phyloP scores from a whole-genome alignment of 2,113 vertebrate species.

The Lepus europaeus region DNA sequence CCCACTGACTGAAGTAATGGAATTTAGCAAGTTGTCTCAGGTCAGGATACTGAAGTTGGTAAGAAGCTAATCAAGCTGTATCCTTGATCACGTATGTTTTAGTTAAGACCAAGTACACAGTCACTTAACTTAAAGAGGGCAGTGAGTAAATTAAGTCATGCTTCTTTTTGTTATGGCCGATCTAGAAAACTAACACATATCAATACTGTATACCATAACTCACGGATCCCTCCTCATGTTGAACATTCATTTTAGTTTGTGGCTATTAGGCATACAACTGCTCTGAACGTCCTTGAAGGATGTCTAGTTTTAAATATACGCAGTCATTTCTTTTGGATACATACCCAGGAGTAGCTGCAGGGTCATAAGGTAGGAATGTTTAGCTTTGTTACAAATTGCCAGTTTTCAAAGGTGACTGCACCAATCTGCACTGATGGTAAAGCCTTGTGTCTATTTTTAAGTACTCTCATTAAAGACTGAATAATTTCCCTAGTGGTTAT shows the following conservation, averaged over 20 bases:
- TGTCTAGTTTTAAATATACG: neutral
- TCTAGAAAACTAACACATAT: neutral
- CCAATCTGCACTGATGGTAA: neutral
- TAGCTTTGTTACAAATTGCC: neutral
- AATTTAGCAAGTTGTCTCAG: neutral
- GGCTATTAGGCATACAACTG: neutral
- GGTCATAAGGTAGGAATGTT: neutral
- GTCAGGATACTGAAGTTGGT: neutral
- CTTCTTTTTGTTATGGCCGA: neutral
- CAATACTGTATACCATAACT: neutral
- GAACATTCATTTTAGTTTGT: neutral
- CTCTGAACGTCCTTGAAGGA: neutral
- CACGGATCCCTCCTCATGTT: neutral
- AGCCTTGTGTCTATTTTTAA: constrained; percentile 9
- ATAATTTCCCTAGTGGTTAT: neutral
- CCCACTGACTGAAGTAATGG: neutral
- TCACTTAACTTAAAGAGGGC: neutral
- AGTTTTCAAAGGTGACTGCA: neutral
- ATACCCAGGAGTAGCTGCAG: neutral
- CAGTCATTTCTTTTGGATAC: neutral
- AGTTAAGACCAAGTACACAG: neutral
- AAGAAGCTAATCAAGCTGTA: neutral
- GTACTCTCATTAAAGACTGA: neutral
- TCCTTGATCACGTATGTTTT: neutral
- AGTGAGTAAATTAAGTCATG: neutral